phyloP scores from a whole-genome alignment of 64 coral and sea anemone species.

The Trachythela sp. region DNA sequence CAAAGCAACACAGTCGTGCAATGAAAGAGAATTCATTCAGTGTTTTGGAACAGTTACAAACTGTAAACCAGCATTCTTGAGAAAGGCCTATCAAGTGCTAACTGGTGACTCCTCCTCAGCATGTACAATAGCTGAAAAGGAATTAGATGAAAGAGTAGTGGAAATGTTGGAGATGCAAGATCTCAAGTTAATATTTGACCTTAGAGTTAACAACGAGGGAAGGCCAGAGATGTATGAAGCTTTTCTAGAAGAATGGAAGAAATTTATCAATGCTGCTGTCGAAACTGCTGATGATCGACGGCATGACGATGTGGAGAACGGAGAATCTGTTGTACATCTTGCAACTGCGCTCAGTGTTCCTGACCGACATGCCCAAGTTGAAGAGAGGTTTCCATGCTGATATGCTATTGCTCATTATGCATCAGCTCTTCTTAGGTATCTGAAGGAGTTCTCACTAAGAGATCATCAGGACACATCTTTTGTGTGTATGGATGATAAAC shows the following conservation, averaged over 20 bases:
- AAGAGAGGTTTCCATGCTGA: background rate
- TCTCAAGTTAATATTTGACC: conserved; percentile 37
- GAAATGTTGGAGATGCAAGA: conserved; percentile 51
- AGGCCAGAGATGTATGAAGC: conserved; percentile 37
- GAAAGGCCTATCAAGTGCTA: background rate
- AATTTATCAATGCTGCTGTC: conserved; percentile 44
- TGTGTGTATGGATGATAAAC: conserved; percentile 31
- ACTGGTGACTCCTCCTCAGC: conserved; percentile 24
- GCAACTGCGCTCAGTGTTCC: conserved; percentile 42
- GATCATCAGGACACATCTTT: conserved; percentile 10
- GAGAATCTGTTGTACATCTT: conserved; percentile 41
- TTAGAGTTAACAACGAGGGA: conserved; percentile 32
- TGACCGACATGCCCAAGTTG: conserved; percentile 39
- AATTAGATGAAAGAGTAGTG: conserved; percentile 19
- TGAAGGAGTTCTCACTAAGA: conserved; percentile 38
- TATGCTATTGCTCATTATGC: conserved; percentile 41
- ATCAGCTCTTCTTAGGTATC: conserved; percentile 36
- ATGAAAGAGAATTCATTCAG: conserved; percentile 10
- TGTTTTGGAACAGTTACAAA: conserved; percentile 8
- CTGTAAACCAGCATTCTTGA: background rate
- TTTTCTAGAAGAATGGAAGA: conserved; percentile 39
- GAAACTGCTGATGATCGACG: conserved; percentile 46
- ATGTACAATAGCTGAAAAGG: conserved; percentile 10
- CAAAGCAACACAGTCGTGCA: background rate
- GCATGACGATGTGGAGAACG: conserved; percentile 18